Conservation (phyloP, 2,113 vertebrate species). For the Coreoperca whiteheadi region DNA sequence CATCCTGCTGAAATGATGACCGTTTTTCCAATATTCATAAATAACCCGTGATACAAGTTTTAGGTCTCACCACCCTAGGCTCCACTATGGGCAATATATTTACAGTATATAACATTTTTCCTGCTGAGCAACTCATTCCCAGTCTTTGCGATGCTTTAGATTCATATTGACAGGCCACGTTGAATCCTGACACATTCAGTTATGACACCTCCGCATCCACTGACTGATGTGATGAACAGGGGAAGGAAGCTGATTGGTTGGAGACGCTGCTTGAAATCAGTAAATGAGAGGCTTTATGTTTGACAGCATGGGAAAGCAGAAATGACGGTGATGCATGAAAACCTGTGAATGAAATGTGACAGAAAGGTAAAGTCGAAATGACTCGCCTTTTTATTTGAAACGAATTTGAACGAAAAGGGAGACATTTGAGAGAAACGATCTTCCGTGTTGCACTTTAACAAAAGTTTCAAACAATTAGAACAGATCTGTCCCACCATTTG, state of each 20-base stretch:
- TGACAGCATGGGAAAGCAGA: not conserved
- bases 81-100: not conserved
- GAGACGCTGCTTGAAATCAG: not conserved
- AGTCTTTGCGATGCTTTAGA: not conserved
- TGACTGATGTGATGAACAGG: not conserved
- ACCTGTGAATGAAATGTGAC: not conserved
- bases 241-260: not conserved
- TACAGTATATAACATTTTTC: not conserved
- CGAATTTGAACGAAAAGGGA: not conserved
- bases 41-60: no score
- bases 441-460: no score
- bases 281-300: slow-evolving; percentile 6
- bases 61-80: no score
- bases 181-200: not conserved
- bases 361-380: not conserved
- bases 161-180: not conserved
- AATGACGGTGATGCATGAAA: no score
- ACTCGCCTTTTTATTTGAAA: no score
- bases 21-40: no score
- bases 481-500: no score
- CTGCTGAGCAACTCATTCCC: not conserved
- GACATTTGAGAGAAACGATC: not conserved
- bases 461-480: no score
- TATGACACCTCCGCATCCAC: not conserved
- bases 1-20: not conserved